A percentile compares a stretch with the other conserved stretches of the same genome.
phyloP scores from a whole-genome alignment of 2,888 invertebrate species.

The Lutraria lutraria region DNA sequence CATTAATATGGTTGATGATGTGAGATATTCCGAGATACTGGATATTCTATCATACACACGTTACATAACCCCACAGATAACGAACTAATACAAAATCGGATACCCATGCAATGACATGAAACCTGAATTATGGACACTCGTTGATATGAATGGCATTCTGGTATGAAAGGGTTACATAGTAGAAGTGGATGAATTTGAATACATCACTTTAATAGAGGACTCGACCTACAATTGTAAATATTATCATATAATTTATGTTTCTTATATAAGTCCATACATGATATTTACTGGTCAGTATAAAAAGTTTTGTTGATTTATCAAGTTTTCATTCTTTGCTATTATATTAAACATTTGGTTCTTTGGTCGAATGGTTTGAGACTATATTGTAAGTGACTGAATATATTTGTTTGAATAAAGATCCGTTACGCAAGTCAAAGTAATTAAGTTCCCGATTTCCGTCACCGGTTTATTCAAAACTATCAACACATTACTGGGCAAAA shows the following conservation, averaged over 20 bases:
- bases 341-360: neutral
- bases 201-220: neutral
- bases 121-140: no score
- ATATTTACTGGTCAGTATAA: neutral
- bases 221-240: neutral
- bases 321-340: neutral
- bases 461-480: neutral
- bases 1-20: neutral
- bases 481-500: neutral
- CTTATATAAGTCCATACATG: no score
- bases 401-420: neutral
- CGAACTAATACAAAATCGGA: no score
- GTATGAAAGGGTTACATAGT: neutral
- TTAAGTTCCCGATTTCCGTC: neutral
- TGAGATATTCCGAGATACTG: no score
- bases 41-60: no score
- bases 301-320: neutral
- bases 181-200: neutral
- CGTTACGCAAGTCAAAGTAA: neutral
- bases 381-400: neutral
- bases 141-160: neutral
- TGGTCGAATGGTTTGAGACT: neutral
- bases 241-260: no score
- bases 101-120: no score
- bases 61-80: no score